Evolutionary conservation across 2,888 invertebrate genomes (phyloP).

Genomic region (Eledone cirrhosa): DNA sequence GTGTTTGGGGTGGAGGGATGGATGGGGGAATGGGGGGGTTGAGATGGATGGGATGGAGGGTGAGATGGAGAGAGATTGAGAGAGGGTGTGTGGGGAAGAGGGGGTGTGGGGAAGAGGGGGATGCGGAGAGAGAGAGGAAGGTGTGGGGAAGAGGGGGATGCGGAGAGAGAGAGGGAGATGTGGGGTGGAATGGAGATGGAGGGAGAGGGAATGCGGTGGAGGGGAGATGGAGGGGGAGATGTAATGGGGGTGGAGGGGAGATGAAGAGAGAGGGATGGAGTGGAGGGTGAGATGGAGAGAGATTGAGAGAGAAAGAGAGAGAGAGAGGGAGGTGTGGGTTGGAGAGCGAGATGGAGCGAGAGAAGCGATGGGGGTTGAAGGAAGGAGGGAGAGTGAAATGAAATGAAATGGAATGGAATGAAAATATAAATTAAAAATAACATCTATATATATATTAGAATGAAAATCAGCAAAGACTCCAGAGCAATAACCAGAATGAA

Average conservation of each 20-base stretch:
- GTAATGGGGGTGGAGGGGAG: not conserved
- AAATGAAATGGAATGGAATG: no score
- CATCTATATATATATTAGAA: no score
- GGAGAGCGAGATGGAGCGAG: not conserved
- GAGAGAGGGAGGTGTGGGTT: not conserved
- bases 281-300: not conserved
- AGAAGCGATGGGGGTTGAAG: not conserved
- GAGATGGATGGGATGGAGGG: not conserved
- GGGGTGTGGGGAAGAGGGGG: not conserved
- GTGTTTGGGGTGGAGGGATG: not conserved
- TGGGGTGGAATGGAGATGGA: not conserved
- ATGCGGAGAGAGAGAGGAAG: not conserved
- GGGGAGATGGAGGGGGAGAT: not conserved
- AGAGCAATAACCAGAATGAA: no score
- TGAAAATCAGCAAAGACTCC: no score
- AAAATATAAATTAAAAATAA: no score
- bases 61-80: not conserved
- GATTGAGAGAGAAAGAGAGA: not conserved
- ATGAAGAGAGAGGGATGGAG: not conserved
- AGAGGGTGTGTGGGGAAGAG: not conserved
- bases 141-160: not conserved
- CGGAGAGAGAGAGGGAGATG: not conserved
- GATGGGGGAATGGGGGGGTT: not conserved
- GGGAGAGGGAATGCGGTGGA: not conserved
- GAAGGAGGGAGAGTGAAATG: no score